phyloP scores from a whole-genome alignment of 2,113 vertebrate genomes.

The Plestiodon gilberti region DNA sequence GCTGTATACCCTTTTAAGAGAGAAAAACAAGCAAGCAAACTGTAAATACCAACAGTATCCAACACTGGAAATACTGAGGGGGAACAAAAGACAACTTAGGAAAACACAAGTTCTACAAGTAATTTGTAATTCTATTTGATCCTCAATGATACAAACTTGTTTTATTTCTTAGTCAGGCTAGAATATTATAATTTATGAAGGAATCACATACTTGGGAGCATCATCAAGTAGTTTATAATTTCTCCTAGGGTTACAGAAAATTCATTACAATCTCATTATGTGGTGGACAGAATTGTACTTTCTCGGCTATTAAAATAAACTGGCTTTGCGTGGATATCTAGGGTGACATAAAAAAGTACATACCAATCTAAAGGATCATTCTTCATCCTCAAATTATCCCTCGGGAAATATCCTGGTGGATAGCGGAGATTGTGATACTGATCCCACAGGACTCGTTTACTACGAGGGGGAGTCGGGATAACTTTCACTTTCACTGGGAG shows the following conservation, averaged over 20 bases:
- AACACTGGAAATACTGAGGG: too few species aligned
- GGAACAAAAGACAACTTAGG: too few species aligned
- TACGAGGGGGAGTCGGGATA: constrained; percentile 94
- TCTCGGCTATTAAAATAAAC: not conserved
- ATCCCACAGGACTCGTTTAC: constrained; percentile 96
- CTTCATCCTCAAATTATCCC: constrained; percentile 98
- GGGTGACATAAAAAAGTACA: constrained; percentile 47
- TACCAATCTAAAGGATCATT: constrained; percentile 97
- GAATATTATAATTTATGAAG: not conserved
- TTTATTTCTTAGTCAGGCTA: not conserved
- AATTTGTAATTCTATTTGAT: too few species aligned
- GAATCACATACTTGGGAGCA: not conserved
- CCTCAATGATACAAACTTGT: not conserved
- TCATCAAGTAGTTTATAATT: not conserved
- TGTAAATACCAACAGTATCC: too few species aligned
- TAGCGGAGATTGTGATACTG: constrained; percentile 99
- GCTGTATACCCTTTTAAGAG: too few species aligned
- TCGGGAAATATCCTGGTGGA: constrained; percentile 95
- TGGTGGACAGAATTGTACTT: not conserved
- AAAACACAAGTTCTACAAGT: too few species aligned
- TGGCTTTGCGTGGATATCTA: not conserved
- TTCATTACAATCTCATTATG: not conserved
- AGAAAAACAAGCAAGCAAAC: too few species aligned
- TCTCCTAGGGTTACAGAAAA: not conserved
- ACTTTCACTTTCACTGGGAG: constrained; percentile 97